Base-by-base conservation (phyloP, 2,888 invertebrate genomes). In the Odontocerum albicorne region DNA sequence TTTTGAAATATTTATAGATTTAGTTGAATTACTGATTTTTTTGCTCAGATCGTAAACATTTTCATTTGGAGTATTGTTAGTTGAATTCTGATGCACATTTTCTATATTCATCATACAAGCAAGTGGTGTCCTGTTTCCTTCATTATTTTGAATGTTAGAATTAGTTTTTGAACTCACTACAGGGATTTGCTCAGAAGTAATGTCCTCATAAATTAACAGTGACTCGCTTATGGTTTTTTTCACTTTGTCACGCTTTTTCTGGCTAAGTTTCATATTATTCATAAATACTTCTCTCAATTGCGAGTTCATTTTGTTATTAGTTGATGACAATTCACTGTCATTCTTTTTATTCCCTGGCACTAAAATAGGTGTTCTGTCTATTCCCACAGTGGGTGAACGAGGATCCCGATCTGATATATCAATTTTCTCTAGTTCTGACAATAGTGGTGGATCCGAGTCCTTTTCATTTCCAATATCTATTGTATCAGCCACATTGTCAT, bases 181-280 rank as follows among this genome's bases (percentile, higher is more conserved):
- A 69, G 65, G 65, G 68, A 10, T 51, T 22, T 32, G 22, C 4
- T 63, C 56, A 51, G 60, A 60, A n/a, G 65, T 58, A 43, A 76
- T 72, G 71, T 83, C 83, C 72, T 83, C 82, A 70, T 82, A 83
- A 60, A 83, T 79, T n/a, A 81, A 67, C 42, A 81, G 68, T 2
- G 75, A 77, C 49, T 81, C 73, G 61, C 73, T 66, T 62, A 73
- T 75, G 49, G 74, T 67, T 39, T 71, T 66, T 67, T 62, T 73
- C 66, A 59, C 66, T 54, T 64, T 63, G 57, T 66, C 65, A 16
- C 43, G 27, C 62, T 44, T 55, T 67, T 64, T 73, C 62, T 76
- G 73, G 45, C 77, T 65, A 35, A 70, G 73, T 68, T 75, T 73
- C 35, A 77, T 72, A 8, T 71, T 70, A 59, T 77, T 74, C 67